These are phyloP conservation scores for Octomys mimax DNA, from an alignment of 2,797 vertebrate genomes.

Conservation along the genomic window DNA sequence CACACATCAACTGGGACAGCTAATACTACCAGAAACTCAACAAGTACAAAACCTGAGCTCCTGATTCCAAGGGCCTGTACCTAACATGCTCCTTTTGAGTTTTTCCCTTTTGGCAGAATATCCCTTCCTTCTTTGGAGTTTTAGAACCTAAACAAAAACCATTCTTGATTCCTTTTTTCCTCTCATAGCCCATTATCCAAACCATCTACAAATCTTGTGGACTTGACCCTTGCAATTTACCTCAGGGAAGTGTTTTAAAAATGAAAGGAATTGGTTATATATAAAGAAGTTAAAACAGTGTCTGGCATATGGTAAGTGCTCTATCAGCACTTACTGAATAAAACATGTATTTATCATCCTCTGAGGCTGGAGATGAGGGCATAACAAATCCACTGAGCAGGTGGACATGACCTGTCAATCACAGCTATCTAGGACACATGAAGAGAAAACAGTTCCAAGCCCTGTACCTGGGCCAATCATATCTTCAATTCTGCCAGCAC, in stretches of 20 bases:
- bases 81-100: not conserved
- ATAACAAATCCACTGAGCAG: not conserved
- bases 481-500: not conserved
- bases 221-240: conserved; percentile 1
- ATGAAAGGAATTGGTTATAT: conserved; percentile 3
- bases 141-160: not conserved
- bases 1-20: not conserved
- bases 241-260: conserved; percentile 1
- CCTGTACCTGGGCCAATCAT: not conserved
- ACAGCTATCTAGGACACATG: not conserved
- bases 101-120: not conserved
- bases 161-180: not conserved
- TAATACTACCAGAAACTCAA: not conserved
- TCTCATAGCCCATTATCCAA: not conserved
- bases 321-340: not conserved
- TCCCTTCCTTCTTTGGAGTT: conserved; percentile 12
- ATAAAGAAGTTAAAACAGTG: not conserved
- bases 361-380: not conserved
- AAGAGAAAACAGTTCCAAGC: not conserved
- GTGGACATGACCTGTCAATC: not conserved
- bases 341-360: not conserved
- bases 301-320: not conserved
- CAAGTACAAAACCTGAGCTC: not conserved
- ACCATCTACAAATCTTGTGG: conserved; percentile 1
- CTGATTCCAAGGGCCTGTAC: not conserved